A percentile compares a stretch with the other conserved stretches of the same genome.
Conservation (phyloP, 2,888 invertebrate species). For the Spodoptera picta region DNA sequence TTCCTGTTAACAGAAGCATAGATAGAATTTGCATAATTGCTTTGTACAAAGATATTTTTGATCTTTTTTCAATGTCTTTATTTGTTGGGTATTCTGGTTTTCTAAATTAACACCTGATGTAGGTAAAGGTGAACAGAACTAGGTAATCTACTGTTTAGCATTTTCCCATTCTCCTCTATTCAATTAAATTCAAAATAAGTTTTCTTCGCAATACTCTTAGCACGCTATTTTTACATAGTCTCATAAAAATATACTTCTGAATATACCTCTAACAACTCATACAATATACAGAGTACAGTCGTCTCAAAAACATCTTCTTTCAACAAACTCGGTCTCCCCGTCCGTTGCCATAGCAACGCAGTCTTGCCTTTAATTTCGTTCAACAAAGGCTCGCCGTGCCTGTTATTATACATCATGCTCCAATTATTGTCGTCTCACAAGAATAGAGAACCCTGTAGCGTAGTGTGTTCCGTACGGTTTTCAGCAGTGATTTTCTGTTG, state of each 20-base stretch:
- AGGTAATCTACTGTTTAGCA: too few relatives aligned
- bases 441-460: slow-evolving; percentile 60
- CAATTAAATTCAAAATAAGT: too few relatives aligned
- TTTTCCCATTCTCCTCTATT: too few relatives aligned
- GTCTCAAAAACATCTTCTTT: slow-evolving; percentile 36
- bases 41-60: too few relatives aligned
- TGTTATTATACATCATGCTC: slow-evolving; percentile 76
- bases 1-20: background rate
- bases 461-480: slow-evolving; percentile 13
- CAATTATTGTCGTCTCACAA: slow-evolving; percentile 73
- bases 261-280: background rate
- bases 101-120: too few relatives aligned
- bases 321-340: slow-evolving; percentile 42
- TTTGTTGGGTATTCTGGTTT: too few relatives aligned
- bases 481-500: slow-evolving; percentile 19
- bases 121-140: too few relatives aligned
- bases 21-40: background rate
- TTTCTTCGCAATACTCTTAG: too few relatives aligned
- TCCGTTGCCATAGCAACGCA: slow-evolving; percentile 64
- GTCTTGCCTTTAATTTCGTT: slow-evolving; percentile 72
- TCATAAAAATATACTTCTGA: background rate
- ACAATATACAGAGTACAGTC: slow-evolving; percentile 9
- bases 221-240: too few relatives aligned
- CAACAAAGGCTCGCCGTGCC: slow-evolving; percentile 67
- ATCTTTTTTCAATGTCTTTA: too few relatives aligned